Percentiles rank a stretch among this genome's conserved stretches.
Evolutionary conservation across 2,113 vertebrate genomes (phyloP).

Genomic region (Lucifuga dentata): DNA sequence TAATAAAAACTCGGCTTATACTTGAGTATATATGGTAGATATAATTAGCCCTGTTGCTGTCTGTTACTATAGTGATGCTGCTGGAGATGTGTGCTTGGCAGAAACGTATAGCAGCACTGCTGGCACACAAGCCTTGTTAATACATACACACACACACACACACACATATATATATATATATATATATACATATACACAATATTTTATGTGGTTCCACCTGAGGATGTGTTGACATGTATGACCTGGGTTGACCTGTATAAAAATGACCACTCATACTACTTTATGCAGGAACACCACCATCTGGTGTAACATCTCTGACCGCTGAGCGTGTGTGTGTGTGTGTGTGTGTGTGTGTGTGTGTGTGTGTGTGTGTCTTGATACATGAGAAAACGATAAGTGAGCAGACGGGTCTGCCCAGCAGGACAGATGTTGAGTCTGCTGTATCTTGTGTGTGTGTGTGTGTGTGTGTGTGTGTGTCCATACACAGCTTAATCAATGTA

Average conservation of each 20-base stretch:
- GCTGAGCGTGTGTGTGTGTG: too few relatives aligned
- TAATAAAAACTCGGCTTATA: too few relatives aligned
- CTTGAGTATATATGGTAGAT: too few relatives aligned
- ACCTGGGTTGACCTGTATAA: neutral
- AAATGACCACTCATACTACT: slow-evolving; percentile 14
- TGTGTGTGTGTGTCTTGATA: neutral
- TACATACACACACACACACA: too few relatives aligned
- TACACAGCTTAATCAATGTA: slow-evolving; percentile 23
- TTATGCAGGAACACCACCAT: slow-evolving; percentile 18
- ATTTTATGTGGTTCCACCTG: neutral
- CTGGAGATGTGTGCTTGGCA: too few relatives aligned
- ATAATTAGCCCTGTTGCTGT: too few relatives aligned
- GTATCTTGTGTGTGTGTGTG: slow-evolving; percentile 7
- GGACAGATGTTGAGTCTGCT: slow-evolving; percentile 51
- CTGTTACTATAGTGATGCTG: too few relatives aligned
- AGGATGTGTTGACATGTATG: too few relatives aligned
- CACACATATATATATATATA: too few relatives aligned
- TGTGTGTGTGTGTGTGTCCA: slow-evolving; percentile 9
- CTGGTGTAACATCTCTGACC: slow-evolving; percentile 24
- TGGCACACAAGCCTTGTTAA: too few relatives aligned
- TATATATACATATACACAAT: too few relatives aligned
- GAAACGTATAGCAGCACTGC: too few relatives aligned
- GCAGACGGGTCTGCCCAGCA: slow-evolving; percentile 32
- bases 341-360: neutral
- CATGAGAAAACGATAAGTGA: slow-evolving; percentile 6